Evolutionary conservation across 2,113 vertebrate genomes (phyloP).

Genomic region (Lipophrys pholis): DNA sequence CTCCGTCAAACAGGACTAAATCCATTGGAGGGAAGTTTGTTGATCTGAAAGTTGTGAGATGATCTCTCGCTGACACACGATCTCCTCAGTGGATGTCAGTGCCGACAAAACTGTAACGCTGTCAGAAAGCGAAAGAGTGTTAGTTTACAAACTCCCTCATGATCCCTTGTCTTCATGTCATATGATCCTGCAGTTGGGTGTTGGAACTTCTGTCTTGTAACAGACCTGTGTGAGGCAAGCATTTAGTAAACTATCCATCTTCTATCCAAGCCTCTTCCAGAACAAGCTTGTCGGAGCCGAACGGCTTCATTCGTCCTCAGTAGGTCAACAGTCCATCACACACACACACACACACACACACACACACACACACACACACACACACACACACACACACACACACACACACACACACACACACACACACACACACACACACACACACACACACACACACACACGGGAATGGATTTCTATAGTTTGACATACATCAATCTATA

Average conservation of each 20-base stretch:
- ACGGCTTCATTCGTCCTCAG: no score
- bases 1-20: background rate
- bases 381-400: no score
- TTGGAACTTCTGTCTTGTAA: background rate
- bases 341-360: no score
- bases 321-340: no score
- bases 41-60: background rate
- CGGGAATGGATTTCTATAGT: no score
- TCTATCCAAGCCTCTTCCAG: no score
- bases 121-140: background rate
- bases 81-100: background rate
- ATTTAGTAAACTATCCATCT: background rate
- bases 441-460: no score
- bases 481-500: background rate
- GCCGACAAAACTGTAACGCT: background rate
- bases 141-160: background rate
- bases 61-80: background rate
- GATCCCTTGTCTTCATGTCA: background rate
- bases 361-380: no score
- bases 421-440: no score
- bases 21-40: background rate
- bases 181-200: background rate
- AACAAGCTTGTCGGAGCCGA: no score
- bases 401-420: no score
- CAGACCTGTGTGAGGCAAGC: background rate